These are phyloP conservation scores for Zelleria hepariella DNA, from an alignment of 2,888 invertebrate species.

Conservation along the genomic window DNA sequence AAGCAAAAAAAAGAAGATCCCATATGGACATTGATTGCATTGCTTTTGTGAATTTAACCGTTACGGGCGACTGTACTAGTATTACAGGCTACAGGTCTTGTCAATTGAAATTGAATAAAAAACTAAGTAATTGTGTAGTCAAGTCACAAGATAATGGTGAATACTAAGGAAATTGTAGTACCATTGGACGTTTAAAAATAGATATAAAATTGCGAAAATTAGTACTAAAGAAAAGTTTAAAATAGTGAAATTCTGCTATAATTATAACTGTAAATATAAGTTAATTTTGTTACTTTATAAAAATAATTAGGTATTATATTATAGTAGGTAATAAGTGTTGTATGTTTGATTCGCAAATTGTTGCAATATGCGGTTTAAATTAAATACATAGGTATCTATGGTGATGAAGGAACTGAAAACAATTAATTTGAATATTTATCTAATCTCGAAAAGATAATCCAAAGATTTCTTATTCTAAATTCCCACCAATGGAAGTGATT, in stretches of 20 bases:
- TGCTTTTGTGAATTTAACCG: too few species aligned
- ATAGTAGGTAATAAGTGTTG: constrained; percentile 68
- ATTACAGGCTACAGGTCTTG: constrained; percentile 11
- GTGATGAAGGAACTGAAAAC: constrained; percentile 56
- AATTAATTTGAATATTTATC: constrained; percentile 40
- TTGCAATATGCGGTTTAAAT: constrained; percentile 66
- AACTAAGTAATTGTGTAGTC: background rate
- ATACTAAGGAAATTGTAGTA: constrained; percentile 9
- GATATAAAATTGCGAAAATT: constrained; percentile 32
- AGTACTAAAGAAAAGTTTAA: constrained; percentile 32
- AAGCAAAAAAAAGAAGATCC: too few species aligned
- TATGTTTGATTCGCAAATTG: constrained; percentile 70
- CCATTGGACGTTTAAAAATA: constrained; percentile 15
- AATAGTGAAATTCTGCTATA: constrained; percentile 68
- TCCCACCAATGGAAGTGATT: constrained; percentile 46
- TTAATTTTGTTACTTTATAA: constrained; percentile 72
- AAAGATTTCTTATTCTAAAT: constrained; percentile 53
- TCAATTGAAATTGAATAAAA: constrained; percentile 13
- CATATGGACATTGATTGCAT: too few species aligned
- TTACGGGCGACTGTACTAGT: too few species aligned
- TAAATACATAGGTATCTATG: constrained; percentile 53
- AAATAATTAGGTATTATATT: constrained; percentile 69
- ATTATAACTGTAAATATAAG: constrained; percentile 70
- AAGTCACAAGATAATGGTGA: background rate
- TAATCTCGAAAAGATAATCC: constrained; percentile 48